Base-by-base conservation (phyloP, 2,797 vertebrate genomes). In the Spondyliosoma cantharus region DNA sequence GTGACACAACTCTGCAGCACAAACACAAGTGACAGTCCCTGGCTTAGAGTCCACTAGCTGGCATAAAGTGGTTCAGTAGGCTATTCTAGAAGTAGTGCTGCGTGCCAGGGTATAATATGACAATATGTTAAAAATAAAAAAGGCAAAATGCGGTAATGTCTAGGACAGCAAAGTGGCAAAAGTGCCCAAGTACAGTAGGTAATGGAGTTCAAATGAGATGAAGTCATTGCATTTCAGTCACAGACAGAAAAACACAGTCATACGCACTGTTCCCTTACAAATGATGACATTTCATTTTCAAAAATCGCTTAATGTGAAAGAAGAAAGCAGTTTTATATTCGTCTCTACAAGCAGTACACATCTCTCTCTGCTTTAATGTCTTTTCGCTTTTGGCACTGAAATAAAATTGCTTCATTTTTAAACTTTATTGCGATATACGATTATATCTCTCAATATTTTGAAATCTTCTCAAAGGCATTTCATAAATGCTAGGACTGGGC, bases 61-160 rank as follows among this genome's bases (percentile, higher is more conserved):
- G 62, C 50, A 69, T 29, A 19, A 57, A 76, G 2, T 32, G 60
- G 43, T 48, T 48, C 12, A 65, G 46, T 27, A 4, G 57, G 56
- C 56, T 68, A 56, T 48, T 65, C 46, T 46, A 59, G 59, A 69
- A 76, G 75, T 19, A n/a, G 53, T 3, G 16, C 6, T 58, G 56
- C 20, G 54, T 74, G 56, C 48, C 70, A 81, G 56, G 12, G 7
- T 32, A 56, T 53, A 74, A 83, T 80, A 78, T 54, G 46, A 74
- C 25, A 76, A 75, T 48, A 43, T 66, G 45, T 54, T 45, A 2
- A 27, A 76, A 82, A 80, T 83, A 78, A 80, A 84, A 83, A 80
- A 42, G 76, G 59, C 60, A 65, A 65, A 88, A 86, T 73, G 71
- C 1, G 2, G 71, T 76, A 74, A 79, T 70, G 82, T 81, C 74